Conservation (phyloP, 2,888 invertebrate species). For the Euplagia quadripunctaria region DNA sequence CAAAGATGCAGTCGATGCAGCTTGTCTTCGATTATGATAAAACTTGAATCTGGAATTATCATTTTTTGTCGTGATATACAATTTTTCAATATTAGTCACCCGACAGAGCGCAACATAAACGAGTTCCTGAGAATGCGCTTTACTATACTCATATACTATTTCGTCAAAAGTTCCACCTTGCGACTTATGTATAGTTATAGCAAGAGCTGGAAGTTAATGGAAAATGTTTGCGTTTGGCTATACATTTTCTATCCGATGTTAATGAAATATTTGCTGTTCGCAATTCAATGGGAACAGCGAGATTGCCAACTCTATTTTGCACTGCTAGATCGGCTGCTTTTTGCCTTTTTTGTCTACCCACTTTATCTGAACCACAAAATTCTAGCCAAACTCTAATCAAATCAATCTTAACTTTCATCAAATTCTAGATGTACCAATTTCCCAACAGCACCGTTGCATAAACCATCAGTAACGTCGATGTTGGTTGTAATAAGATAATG, state of each 20-base stretch:
- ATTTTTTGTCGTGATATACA: conserved; percentile 28
- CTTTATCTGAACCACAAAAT: conserved; percentile 3
- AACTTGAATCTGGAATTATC: conserved; percentile 6
- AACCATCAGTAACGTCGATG: conserved; percentile 40
- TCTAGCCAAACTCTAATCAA: conserved; percentile 1
- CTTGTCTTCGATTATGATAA: conserved; percentile 10
- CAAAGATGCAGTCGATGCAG: not conserved
- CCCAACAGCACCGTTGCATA: conserved; percentile 40
- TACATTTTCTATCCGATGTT: conserved; percentile 16
- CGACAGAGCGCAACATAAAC: conserved; percentile 37
- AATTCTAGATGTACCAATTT: conserved; percentile 29
- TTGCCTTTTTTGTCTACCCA: not conserved
- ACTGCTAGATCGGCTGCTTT: conserved; percentile 3
- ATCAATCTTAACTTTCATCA: not conserved
- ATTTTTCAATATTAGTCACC: conserved; percentile 34
- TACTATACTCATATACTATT: conserved; percentile 25
- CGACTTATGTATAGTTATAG: conserved; percentile 30
- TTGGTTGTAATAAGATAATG: conserved; percentile 40
- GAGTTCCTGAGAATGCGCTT: conserved; percentile 31
- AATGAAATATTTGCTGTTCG: conserved; percentile 13
- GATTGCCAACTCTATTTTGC: not conserved
- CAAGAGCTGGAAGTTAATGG: conserved; percentile 25
- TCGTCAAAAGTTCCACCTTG: conserved; percentile 30
- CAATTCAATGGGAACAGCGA: conserved; percentile 11
- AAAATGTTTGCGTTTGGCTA: conserved; percentile 26